Conservation (phyloP, 2,888 invertebrate species). For the Monoplex corrugatus region DNA sequence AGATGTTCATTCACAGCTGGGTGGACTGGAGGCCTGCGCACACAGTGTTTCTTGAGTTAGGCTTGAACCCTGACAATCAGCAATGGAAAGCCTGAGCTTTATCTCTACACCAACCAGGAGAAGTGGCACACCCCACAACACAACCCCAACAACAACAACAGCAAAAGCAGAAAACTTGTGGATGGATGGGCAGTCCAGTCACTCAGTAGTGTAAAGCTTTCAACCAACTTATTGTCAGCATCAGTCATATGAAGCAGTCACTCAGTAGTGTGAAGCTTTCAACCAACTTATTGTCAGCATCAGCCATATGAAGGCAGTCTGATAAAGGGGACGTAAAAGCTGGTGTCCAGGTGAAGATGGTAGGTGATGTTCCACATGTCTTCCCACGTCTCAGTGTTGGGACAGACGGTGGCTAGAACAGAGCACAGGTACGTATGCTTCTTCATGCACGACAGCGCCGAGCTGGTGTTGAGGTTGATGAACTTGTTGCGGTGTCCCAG, state of each 20-base stretch:
- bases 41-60: no score
- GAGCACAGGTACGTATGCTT: slow-evolving; percentile 36
- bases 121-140: no score
- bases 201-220: background rate
- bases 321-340: background rate
- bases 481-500: slow-evolving; percentile 37
- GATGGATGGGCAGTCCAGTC: no score
- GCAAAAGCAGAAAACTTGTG: no score
- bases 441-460: slow-evolving; percentile 46
- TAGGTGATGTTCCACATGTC: slow-evolving; percentile 43
- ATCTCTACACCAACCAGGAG: no score
- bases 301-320: background rate
- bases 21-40: no score
- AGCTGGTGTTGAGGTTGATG: slow-evolving; percentile 29
- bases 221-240: background rate
- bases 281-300: background rate
- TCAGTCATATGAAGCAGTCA: background rate
- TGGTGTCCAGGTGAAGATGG: background rate
- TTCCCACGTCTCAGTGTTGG: background rate
- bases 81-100: no score
- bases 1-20: no score
- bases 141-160: no score
- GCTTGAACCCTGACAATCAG: no score
- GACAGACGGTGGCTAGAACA: slow-evolving; percentile 47
- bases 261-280: background rate